Percentiles rank a stretch among this genome's conserved stretches.
Evolutionary conservation across 2,797 vertebrate genomes (phyloP).

Genomic region (Chiroxiphia lanceolata): DNA sequence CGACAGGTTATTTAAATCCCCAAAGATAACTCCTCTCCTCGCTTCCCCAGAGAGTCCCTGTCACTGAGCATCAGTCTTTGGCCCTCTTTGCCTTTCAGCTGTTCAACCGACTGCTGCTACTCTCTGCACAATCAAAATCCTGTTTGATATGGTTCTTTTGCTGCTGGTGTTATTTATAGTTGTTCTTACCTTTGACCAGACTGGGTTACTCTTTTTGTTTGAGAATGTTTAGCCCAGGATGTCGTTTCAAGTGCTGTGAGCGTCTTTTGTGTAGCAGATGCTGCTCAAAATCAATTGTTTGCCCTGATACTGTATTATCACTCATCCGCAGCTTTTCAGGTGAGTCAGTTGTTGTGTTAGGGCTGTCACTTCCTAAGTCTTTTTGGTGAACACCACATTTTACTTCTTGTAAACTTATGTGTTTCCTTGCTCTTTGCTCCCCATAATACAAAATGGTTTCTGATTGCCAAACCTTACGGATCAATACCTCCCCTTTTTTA

Average conservation of each 20-base stretch:
- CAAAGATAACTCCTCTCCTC: not conserved
- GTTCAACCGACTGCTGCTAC: not conserved
- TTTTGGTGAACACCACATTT: not conserved
- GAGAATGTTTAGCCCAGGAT: not conserved
- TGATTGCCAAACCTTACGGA: not conserved
- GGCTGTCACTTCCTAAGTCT: not conserved
- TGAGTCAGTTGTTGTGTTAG: not conserved
- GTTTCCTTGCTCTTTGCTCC: not conserved
- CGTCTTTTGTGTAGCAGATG: not conserved
- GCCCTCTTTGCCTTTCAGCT: conserved; percentile 14
- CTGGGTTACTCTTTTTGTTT: not conserved
- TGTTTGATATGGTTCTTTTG: not conserved
- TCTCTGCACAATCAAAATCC: not conserved
- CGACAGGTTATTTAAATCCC: not conserved
- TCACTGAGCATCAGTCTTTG: not conserved
- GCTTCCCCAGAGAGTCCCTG: not conserved
- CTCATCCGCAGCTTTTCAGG: not conserved
- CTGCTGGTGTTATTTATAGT: not conserved
- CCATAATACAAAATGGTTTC: not conserved
- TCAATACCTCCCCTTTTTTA: not conserved
- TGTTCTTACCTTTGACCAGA: not conserved
- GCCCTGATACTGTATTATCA: not conserved
- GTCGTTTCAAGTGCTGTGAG: not conserved
- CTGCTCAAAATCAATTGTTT: conserved; percentile 2
- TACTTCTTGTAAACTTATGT: not conserved